A percentile compares a stretch with the other conserved stretches of the same genome.
Evolutionary conservation across 2,797 vertebrate species (phyloP).

Genomic region (Tapera naevia): DNA sequence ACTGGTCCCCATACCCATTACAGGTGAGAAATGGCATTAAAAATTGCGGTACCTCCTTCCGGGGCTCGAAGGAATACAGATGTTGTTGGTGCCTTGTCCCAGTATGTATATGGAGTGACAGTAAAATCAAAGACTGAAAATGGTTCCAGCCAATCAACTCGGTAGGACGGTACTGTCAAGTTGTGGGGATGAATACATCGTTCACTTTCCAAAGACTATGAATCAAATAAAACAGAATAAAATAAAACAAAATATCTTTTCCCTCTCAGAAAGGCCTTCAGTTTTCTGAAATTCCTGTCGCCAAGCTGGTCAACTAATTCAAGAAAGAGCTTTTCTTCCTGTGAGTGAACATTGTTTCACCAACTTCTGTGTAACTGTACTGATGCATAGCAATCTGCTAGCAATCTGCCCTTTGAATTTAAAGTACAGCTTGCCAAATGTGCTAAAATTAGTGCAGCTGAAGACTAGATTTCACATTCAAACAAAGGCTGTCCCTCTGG

Average conservation of each 20-base stretch:
- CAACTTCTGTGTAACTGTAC: background rate
- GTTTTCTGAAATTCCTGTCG: background rate
- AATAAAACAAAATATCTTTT: constrained; percentile 26
- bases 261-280: background rate
- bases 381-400: fast-evolving
- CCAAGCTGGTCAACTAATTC: background rate
- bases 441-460: background rate
- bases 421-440: background rate
- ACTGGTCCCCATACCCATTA: background rate
- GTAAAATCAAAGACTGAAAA: constrained; percentile 74
- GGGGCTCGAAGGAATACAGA: constrained; percentile 67
- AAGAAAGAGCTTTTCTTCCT: background rate
- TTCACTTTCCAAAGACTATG: constrained; percentile 57
- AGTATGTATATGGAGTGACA: constrained; percentile 79
- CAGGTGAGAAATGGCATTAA: background rate
- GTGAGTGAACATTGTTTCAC: background rate
- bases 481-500: background rate
- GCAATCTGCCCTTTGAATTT: background rate
- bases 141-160: constrained; percentile 71
- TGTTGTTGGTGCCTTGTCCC: constrained; percentile 74
- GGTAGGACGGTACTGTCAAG: constrained; percentile 56
- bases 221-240: background rate
- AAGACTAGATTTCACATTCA: background rate
- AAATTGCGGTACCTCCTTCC: constrained; percentile 72
- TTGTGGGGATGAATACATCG: constrained; percentile 37